Percentiles rank a stretch among this genome's conserved stretches.
Evolutionary conservation across 2,888 invertebrate genomes (phyloP).

Genomic region (Syritta pipiens): DNA sequence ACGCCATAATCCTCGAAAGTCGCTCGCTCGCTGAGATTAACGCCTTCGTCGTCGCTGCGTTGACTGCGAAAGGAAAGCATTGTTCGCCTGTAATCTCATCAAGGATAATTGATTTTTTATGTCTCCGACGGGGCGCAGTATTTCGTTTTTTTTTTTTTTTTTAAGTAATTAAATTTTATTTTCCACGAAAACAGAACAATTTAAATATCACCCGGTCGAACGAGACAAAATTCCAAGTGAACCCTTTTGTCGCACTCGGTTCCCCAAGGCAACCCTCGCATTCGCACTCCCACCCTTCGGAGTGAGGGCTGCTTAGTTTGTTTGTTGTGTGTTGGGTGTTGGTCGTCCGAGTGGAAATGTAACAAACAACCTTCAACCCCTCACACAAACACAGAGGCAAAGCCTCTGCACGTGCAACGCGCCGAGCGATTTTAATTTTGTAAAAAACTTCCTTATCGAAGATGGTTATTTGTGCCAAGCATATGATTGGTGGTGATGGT

Average conservation of each 20-base stretch:
- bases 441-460: conserved; percentile 58
- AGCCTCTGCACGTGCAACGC: conserved; percentile 48
- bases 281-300: background rate
- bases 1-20: too few relatives aligned
- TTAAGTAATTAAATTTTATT: background rate
- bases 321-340: conserved; percentile 48
- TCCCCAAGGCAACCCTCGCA: background rate
- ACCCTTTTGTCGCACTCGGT: conserved; percentile 1
- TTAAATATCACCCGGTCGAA: background rate
- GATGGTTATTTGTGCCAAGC: conserved; percentile 35
- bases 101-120: conserved; percentile 26
- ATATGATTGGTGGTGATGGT: conserved; percentile 48
- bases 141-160: too few relatives aligned
- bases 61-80: too few relatives aligned
- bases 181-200: background rate
- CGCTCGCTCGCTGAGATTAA: too few relatives aligned
- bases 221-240: background rate
- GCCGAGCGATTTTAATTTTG: conserved; percentile 54
- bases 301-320: conserved; percentile 11
- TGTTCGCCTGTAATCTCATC: too few relatives aligned
- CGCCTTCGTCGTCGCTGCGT: too few relatives aligned
- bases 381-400: conserved; percentile 1
- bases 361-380: conserved; percentile 28
- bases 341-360: conserved; percentile 49
- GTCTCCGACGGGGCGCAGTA: too few relatives aligned